These are phyloP conservation scores for Marcusenius ussheri DNA, from an alignment of 2,113 vertebrate species.

Conservation along the genomic window DNA sequence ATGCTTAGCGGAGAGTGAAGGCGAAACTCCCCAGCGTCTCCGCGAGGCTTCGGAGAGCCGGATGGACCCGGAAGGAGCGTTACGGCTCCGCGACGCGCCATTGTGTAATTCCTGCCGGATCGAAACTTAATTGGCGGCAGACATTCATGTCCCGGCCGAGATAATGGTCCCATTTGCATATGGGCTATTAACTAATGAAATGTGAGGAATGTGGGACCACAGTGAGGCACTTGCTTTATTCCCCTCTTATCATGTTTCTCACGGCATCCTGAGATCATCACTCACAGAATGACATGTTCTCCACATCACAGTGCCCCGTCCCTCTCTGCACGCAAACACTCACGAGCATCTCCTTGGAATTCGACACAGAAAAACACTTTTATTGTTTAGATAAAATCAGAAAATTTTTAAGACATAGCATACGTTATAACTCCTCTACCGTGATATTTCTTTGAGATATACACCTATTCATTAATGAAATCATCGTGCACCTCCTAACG, in stretches of 20 bases:
- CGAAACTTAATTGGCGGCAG: conserved; percentile 43
- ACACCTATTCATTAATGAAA: background rate
- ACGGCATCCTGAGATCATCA: conserved; percentile 25
- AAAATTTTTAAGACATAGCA: background rate
- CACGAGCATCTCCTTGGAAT: background rate
- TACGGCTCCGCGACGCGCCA: conserved; percentile 8
- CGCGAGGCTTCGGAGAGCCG: conserved; percentile 39
- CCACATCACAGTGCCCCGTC: background rate
- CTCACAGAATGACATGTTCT: background rate
- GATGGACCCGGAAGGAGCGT: conserved; percentile 20
- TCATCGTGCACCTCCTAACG: background rate
- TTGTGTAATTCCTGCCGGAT: conserved; percentile 39
- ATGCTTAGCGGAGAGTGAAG: conserved; percentile 45
- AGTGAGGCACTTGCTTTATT: conserved; percentile 38
- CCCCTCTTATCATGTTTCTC: conserved; percentile 35
- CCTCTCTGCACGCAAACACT: background rate
- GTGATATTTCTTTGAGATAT: background rate
- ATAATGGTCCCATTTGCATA: conserved; percentile 49
- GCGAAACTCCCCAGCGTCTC: conserved; percentile 32
- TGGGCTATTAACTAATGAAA: conserved; percentile 60
- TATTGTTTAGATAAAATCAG: background rate
- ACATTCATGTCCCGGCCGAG: conserved; percentile 34
- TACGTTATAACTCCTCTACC: background rate
- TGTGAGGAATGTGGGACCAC: conserved; percentile 55
- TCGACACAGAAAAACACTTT: background rate